Percentiles rank a stretch among this genome's conserved stretches.
Evolutionary conservation across 2,797 vertebrate genomes (phyloP).

Genomic region (Tapera naevia): DNA sequence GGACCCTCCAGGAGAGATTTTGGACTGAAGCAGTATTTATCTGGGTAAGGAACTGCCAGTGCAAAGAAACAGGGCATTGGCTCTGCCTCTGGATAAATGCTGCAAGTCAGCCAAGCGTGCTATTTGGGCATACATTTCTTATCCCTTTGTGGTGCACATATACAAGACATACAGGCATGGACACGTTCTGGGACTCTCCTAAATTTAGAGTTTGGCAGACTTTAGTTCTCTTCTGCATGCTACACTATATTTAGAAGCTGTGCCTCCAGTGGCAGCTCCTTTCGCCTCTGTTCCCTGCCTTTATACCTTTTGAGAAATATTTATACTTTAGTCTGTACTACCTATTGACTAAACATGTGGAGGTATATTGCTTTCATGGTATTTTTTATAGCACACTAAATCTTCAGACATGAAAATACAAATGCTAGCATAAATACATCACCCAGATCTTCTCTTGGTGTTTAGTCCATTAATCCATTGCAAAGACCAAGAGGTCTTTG

Average conservation of each 20-base stretch:
- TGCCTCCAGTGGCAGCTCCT: background rate
- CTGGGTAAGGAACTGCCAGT: background rate
- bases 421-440: background rate
- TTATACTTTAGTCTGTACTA: background rate
- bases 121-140: background rate
- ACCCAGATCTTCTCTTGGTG: background rate
- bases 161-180: background rate
- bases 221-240: background rate
- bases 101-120: background rate
- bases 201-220: constrained; percentile 21
- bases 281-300: background rate
- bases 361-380: background rate
- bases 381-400: background rate
- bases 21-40: background rate
- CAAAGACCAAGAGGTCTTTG: background rate
- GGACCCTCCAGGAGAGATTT: background rate
- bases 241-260: constrained; percentile 31
- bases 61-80: background rate
- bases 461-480: background rate
- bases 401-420: background rate
- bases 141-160: background rate
- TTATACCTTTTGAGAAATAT: background rate
- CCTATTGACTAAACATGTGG: background rate
- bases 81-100: background rate
- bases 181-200: background rate